phyloP scores from a whole-genome alignment of 2,888 invertebrate genomes.

The Cheilosia impressa region DNA sequence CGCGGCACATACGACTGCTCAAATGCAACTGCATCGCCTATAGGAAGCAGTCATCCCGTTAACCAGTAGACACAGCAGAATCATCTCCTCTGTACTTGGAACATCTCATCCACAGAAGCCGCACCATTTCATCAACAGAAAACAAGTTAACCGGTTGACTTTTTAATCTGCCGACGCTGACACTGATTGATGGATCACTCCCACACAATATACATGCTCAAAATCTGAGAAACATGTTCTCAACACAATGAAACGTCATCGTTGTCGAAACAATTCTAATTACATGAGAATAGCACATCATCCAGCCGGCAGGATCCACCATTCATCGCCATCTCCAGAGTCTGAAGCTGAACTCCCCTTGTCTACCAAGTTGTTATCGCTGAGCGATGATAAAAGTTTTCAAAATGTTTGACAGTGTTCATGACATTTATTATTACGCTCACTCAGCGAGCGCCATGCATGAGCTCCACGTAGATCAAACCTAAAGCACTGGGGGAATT shows the following conservation, averaged over 20 bases:
- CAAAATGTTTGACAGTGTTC: slow-evolving; percentile 41
- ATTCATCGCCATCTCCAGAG: neutral
- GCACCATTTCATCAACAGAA: neutral
- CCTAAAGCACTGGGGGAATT: slow-evolving; percentile 32
- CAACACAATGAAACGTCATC: neutral
- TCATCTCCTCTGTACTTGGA: too few relatives aligned
- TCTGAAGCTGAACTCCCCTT: slow-evolving; percentile 1
- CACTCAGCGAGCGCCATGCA: neutral
- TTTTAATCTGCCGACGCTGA: neutral
- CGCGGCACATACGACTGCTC: too few relatives aligned
- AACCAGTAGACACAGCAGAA: neutral
- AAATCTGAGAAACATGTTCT: slow-evolving; percentile 7
- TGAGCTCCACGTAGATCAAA: neutral
- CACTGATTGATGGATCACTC: slow-evolving; percentile 31
- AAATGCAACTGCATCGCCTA: too few relatives aligned
- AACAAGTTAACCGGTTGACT: neutral
- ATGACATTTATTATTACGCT: slow-evolving; percentile 48
- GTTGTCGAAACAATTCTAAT: slow-evolving; percentile 10
- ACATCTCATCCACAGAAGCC: neutral
- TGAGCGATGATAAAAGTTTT: slow-evolving; percentile 34
- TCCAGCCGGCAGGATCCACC: neutral
- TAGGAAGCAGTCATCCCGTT: too few relatives aligned
- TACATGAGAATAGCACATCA: slow-evolving; percentile 8
- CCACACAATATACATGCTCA: neutral
- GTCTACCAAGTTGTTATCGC: slow-evolving; percentile 9